A percentile compares a stretch with the other conserved stretches of the same genome.
These are phyloP conservation scores for Phycodurus eques DNA, from an alignment of 2,113 vertebrate genomes.

Conservation along the genomic window DNA sequence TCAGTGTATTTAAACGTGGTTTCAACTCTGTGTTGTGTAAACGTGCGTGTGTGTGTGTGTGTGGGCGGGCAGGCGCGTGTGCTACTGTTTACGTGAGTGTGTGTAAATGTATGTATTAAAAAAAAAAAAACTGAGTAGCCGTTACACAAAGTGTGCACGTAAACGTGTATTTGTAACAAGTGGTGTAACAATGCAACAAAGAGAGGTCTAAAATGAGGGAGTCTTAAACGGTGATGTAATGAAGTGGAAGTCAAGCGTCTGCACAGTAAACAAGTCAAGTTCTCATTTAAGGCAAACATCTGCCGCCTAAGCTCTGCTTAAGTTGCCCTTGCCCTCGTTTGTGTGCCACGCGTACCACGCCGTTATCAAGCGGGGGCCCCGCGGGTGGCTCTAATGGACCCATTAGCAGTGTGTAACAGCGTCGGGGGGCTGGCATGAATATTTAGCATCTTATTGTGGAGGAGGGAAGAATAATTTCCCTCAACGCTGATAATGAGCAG, in stretches of 20 bases:
- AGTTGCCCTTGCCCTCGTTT: constrained; percentile 7
- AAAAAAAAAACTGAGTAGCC: too few species aligned
- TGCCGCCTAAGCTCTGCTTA: neutral
- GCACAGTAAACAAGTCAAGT: neutral
- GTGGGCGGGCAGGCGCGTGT: too few species aligned
- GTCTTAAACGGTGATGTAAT: neutral
- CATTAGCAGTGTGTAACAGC: constrained; percentile 1
- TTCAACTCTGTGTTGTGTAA: too few species aligned
- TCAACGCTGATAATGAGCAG: neutral
- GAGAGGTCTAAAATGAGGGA: too few species aligned
- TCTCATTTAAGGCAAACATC: neutral
- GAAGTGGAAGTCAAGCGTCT: neutral
- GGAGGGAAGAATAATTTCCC: constrained; percentile 34
- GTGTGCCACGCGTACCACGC: neutral
- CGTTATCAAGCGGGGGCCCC: neutral
- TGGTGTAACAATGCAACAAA: too few species aligned
- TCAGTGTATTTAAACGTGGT: too few species aligned
- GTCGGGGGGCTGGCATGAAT: constrained; percentile 39
- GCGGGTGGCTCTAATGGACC: neutral
- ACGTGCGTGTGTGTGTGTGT: too few species aligned
- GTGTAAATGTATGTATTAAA: too few species aligned
- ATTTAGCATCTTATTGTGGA: constrained; percentile 34
- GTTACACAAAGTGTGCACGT: too few species aligned
- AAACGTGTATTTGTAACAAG: neutral
- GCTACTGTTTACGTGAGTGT: too few species aligned